Percentiles rank a stretch among this genome's conserved stretches.
These are phyloP conservation scores for Cyprinodon diabolis DNA, from an alignment of 2,797 vertebrate genomes.

Conservation along the genomic window DNA sequence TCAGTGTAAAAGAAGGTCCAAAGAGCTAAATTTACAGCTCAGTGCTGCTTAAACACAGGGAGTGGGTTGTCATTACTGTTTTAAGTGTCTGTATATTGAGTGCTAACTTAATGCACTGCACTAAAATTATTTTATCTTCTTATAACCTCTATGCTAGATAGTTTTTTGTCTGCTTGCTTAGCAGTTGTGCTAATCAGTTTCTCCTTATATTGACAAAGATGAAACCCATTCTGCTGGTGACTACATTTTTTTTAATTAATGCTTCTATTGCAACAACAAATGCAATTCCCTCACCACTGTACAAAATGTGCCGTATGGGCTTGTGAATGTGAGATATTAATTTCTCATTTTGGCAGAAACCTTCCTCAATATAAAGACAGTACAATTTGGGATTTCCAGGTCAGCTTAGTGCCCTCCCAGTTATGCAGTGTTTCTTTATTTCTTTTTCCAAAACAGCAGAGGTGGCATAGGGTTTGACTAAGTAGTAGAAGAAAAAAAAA, in stretches of 20 bases:
- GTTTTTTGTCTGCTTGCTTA: not conserved
- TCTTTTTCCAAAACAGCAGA: no score
- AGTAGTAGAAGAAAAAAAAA: no score
- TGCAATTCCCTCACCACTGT: no score
- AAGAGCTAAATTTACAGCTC: constrained; percentile 15
- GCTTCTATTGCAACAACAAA: not conserved
- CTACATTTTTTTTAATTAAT: not conserved
- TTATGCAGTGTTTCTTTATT: no score
- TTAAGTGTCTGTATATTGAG: constrained; percentile 1
- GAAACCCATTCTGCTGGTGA: not conserved
- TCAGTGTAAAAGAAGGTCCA: constrained; percentile 46
- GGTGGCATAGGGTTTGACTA: no score
- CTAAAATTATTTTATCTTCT: not conserved
- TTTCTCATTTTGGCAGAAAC: no score
- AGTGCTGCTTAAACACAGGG: constrained; percentile 22
- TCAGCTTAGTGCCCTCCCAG: no score
- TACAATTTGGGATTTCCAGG: no score
- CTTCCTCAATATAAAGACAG: no score
- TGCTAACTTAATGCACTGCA: not conserved
- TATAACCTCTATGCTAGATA: not conserved
- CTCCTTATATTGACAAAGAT: not conserved
- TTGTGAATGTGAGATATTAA: no score
- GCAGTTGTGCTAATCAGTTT: not conserved
- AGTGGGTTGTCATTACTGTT: constrained; percentile 34
- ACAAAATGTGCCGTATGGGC: no score